Percentiles rank a stretch among this genome's conserved stretches.
These are phyloP conservation scores for Poecilobothrus nobilitatus DNA, from an alignment of 2,888 invertebrate genomes.

Conservation along the genomic window DNA sequence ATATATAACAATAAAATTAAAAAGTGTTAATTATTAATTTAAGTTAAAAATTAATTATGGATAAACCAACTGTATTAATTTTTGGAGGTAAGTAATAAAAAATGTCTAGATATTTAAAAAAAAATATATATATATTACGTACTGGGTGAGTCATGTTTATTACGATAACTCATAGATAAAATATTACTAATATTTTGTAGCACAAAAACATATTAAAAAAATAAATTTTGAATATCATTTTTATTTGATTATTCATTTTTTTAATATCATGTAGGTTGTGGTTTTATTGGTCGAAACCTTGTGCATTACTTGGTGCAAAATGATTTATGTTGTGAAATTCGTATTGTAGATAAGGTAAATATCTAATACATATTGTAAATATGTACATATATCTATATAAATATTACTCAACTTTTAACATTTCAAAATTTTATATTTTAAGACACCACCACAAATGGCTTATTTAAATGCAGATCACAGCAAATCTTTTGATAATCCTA, in stretches of 20 bases:
- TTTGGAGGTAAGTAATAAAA: constrained; percentile 38
- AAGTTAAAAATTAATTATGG: constrained; percentile 14
- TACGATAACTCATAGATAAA: not conserved
- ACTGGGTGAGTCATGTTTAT: not conserved
- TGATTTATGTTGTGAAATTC: constrained; percentile 63
- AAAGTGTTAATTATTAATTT: not conserved
- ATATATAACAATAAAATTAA: not conserved
- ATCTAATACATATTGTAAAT: not conserved
- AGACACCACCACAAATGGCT: constrained; percentile 82
- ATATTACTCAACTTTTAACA: not conserved
- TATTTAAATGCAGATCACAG: constrained; percentile 73
- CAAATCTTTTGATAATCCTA: constrained; percentile 61
- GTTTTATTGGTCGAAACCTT: constrained; percentile 85
- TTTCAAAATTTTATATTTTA: not conserved
- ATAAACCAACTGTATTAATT: constrained; percentile 41
- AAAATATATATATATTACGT: not conserved
- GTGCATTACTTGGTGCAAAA: constrained; percentile 71
- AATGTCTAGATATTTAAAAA: not conserved
- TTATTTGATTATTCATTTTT: constrained; percentile 11
- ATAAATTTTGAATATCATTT: not conserved
- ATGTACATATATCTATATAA: not conserved
- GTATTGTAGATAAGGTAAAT: constrained; percentile 69
- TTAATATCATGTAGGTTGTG: constrained; percentile 62
- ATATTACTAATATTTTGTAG: constrained; percentile 11
- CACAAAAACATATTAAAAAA: not conserved